Base-by-base conservation (phyloP, 2,888 invertebrate genomes). In the Xestia rhomboidea region DNA sequence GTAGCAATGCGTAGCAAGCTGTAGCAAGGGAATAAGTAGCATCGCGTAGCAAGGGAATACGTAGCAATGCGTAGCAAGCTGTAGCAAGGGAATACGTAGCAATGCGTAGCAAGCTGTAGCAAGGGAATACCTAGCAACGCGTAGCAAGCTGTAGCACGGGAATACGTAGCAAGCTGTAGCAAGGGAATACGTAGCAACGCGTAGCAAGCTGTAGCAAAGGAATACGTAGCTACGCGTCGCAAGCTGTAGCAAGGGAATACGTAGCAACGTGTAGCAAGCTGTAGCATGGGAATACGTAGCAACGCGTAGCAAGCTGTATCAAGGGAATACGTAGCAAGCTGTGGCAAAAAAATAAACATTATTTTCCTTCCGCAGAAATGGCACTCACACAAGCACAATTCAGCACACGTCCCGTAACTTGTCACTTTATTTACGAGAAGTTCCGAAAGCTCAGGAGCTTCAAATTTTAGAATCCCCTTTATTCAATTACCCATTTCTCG, bases 401-500 rank as follows among this genome's bases (percentile, higher is more conserved):
- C 30, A 11, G 51, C 60, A 76, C 49, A 44, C 73, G 64, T 51
- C n/a, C 41, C 15, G 44, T 62, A 77, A 79, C 77, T 88, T 88
- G 73, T 77, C 73, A 73, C 60, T 86, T 74, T 87, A 75, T 84
- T 76, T 62, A 67, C 66, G 57, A 54, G 41, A 81, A 83, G 54
- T 77, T 62, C 41, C 5, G 30, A 76, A 67, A 64, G 70, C 57
- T 79, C 49, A 68, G 54, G 75, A 68, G 68, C 71, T 49, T 69
- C n/a, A 67, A 79, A 78, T 82, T 77, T 87, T 73, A 76, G 73
- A 79, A 69, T 78, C 49, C 44, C 66, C 44, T 72, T 82, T 68
- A 88, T 88, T 88, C 74, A 88, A 87, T 87, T 87, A 78, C 76
- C 79, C 66, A 68, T 54, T 82, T 72, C 79, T 75, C 51, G 60